Evolutionary conservation across 2,888 invertebrate genomes (phyloP).

Genomic region (Linnaemya vulpina): DNA sequence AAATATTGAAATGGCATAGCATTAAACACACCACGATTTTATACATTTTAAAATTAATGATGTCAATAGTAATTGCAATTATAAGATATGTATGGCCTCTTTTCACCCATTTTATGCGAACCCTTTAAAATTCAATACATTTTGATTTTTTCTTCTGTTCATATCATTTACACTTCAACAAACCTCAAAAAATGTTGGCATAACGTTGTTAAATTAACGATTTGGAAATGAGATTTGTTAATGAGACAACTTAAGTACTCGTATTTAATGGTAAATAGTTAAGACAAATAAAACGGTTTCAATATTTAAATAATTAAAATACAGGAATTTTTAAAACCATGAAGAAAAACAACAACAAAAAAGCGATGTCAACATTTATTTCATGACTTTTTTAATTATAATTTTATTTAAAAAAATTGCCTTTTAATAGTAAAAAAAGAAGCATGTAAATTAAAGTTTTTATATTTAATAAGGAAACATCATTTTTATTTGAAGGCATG

Average conservation of each 20-base stretch:
- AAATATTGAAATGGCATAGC: not conserved
- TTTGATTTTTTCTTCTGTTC: constrained; percentile 39
- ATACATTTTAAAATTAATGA: not conserved
- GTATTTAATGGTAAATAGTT: constrained; percentile 48
- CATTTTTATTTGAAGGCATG: constrained; percentile 31
- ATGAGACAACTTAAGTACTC: constrained; percentile 23
- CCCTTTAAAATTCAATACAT: constrained; percentile 19
- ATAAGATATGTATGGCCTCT: constrained; percentile 15
- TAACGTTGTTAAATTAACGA: constrained; percentile 75
- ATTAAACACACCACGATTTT: not conserved
- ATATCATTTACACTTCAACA: constrained; percentile 55
- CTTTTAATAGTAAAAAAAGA: not conserved
- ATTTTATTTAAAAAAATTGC: not conserved
- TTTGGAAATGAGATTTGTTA: constrained; percentile 63
- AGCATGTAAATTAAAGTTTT: constrained; percentile 35
- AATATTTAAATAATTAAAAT: constrained; percentile 62
- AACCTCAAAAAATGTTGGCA: constrained; percentile 82
- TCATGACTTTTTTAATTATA: constrained; percentile 68
- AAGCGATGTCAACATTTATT: constrained; percentile 84
- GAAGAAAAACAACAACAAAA: constrained; percentile 61
- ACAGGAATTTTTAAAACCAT: constrained; percentile 73
- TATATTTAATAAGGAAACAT: constrained; percentile 6
- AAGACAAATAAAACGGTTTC: constrained; percentile 63
- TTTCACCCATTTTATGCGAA: constrained; percentile 4
- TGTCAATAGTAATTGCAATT: not conserved